Evolutionary conservation across 2,113 vertebrate species (phyloP), one percentile per base, ranked within the genome.

Genomic region (Lophius piscatorius): DNA sequence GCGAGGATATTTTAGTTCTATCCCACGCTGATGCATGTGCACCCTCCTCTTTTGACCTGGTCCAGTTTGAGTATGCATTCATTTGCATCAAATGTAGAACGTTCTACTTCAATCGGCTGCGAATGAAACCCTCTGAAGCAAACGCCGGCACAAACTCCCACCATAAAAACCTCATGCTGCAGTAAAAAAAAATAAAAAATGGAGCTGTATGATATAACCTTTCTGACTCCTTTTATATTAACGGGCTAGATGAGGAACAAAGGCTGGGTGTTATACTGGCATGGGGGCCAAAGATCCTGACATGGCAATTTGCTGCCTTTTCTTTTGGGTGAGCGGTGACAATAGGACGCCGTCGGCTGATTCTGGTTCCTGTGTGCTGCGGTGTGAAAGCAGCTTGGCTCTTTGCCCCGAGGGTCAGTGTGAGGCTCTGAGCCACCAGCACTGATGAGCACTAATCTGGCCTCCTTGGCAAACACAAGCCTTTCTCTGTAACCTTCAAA

Each of bases 391-490:
- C 81, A 51, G 82, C 87, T 70, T 89, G 86, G 88, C 92, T 92
- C 90, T 91, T 92, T 86, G 77, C 62, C 91, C 90, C 87, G 46
- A 71, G 90, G 92, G 94, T 95, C 93, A 94, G 78, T 80, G 87
- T 58, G 81, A 89, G 83, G 82, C 89, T 91, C 91, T 91, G 75
- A 57, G 76, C 69, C 86, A 71, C 85, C 82, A 78, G 90, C 74
- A 84, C 82, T 88, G 88, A 94, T 95, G 94, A 94, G 91, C 91
- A 85, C 90, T 95, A 94, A 95, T 95, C 87, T 92, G 86, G 89
- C 88, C 86, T 89, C 83, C 78, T 85, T 79, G 66, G 80, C 91
- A 88, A 91, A 91, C 77, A 89, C 78, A 86, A 87, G 91, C 67
- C 59, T 86, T 86, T 90, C 81, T 86, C 81, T 84, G 70, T 71